A percentile compares a stretch with the other conserved stretches of the same genome.
phyloP scores from a whole-genome alignment of 2,113 vertebrate species.

The Eulemur rufifrons region DNA sequence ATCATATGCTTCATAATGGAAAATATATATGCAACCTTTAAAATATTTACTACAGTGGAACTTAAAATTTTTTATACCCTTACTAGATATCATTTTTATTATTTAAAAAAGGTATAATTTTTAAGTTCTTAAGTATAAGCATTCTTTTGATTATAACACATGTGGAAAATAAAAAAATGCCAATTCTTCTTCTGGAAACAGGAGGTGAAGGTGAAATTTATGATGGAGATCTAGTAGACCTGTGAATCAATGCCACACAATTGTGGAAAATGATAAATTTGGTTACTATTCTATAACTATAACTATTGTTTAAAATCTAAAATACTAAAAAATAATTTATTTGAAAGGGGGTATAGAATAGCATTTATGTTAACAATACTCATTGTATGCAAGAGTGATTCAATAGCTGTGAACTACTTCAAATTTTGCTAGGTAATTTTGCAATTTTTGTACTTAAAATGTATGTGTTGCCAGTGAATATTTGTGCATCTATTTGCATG shows the following conservation, averaged over 20 bases:
- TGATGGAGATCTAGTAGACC: neutral
- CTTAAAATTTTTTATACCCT: neutral
- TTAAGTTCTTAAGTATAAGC: neutral
- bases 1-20: neutral
- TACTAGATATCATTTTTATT: neutral
- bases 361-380: neutral
- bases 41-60: neutral
- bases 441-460: neutral
- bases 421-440: neutral
- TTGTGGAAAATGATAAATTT: neutral
- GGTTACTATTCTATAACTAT: neutral
- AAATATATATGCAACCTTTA: neutral
- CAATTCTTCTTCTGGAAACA: neutral
- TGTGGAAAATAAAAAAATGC: neutral
- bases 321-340: neutral
- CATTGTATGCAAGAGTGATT: neutral
- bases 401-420: neutral
- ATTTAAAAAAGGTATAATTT: neutral
- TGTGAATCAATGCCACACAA: neutral
- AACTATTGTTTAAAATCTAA: slow-evolving; percentile 40
- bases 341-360: neutral
- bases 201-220: slow-evolving; percentile 13
- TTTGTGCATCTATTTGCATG: neutral
- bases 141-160: neutral
- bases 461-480: neutral